Percentiles rank a stretch among this genome's conserved stretches.
These are phyloP conservation scores for Pantherophis guttatus DNA, from an alignment of 2,113 vertebrate genomes.

Conservation along the genomic window DNA sequence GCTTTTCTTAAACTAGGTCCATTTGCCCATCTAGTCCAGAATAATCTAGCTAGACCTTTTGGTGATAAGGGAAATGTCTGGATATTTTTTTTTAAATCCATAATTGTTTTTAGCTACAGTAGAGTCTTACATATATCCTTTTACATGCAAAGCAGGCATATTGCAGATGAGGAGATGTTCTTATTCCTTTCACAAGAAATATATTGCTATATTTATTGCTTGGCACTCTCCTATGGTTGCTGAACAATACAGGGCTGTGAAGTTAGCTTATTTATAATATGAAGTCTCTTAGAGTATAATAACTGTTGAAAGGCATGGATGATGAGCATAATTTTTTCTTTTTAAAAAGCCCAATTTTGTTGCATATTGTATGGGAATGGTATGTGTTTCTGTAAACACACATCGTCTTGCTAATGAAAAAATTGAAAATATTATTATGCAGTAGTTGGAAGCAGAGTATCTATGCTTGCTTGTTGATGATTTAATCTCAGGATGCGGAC, in stretches of 20 bases:
- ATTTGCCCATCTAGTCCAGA: not conserved
- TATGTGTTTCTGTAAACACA: not conserved
- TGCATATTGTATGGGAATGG: not conserved
- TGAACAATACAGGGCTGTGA: not conserved
- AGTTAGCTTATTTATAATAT: not conserved
- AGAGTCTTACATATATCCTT: not conserved
- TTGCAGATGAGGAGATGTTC: not conserved
- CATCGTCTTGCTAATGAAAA: not conserved
- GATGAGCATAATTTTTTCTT: not conserved
- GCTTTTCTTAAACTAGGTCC: not conserved
- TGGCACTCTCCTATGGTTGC: not conserved
- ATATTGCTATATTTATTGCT: not conserved
- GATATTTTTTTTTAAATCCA: not conserved
- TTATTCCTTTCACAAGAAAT: not conserved
- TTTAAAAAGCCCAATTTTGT: not conserved
- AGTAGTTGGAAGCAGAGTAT: not conserved
- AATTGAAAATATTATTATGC: not conserved
- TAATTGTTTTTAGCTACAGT: not conserved
- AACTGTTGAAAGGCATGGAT: not conserved
- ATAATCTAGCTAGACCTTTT: not conserved
- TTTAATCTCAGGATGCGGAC: not conserved
- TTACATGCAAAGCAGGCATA: not conserved
- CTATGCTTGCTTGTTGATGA: not conserved
- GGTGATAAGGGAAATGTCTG: not conserved
- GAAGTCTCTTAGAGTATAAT: not conserved